Base-by-base conservation (phyloP, 2,888 invertebrate species). In the Napeogenes sylphis region DNA sequence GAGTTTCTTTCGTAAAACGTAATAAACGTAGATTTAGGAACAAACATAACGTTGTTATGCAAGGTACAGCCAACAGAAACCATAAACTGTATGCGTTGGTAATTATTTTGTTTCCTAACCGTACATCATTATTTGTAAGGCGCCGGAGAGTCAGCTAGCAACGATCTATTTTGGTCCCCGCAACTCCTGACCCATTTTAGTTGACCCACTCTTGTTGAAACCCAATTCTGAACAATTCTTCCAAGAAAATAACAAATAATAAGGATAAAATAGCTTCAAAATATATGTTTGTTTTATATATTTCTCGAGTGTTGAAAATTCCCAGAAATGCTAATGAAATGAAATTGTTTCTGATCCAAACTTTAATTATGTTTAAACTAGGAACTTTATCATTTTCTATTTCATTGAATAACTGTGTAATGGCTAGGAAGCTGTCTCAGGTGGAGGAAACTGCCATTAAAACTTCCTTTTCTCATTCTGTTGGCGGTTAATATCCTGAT, bases 131-230 rank as follows among this genome's bases (percentile, higher is more conserved):
- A 64, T 61, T 53, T 32, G 13, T 6, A 3, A 54, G 68, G 64
- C 68, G 68, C 64, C 67, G 46, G 61, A 30, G n/a, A 56, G 46
- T 59, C 68, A 55, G 51, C 21, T 64, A 57, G 66, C 68, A 64
- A 68, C 66, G 64, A 55, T 64, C 61, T 66, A 68, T 66, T 68
- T 63, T 61, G 30, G 68, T 59, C 35, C 59, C 54, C 60, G 61
- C 59, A 61, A 68, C 61, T 64, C 66, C 57, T 64, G 68, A 68
- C 68, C 68, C 62, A 68, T 61, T 68, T 68, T 54, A 42, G 58
- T 45, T 64, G 68, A 68, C 68, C 66, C 63, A 68, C 64, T 68
- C 59, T 68, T 58, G 55, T 6, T 59, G 56, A 47, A 61, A 63
- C 58, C 21, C 51, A 30, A 51, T 30, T 51, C 8, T 51, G 30